Evolutionary conservation across 2,113 vertebrate species (phyloP), one percentile per base, ranked within the genome.

Genomic region (Progne subis): DNA sequence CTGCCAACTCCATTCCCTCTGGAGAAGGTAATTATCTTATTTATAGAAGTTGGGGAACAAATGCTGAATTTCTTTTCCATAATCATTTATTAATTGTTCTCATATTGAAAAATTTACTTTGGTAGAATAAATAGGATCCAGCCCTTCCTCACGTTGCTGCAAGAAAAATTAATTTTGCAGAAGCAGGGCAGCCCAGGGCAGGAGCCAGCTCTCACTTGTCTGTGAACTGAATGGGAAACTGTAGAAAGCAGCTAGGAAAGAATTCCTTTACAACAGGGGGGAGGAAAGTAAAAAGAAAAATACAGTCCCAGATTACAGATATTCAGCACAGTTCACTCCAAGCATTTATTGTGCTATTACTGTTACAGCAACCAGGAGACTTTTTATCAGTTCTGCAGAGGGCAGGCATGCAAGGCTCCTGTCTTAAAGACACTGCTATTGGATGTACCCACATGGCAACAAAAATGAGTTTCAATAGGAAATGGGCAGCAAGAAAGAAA

Each of bases 1-100:
- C 71, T 85, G 96, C 83, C 96, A 97, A 44, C 28, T 70, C 81
- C 0, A 0, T 39, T 91, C 94, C 74, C 92, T 26, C 83, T 37
- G 63, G 86, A 85, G 50, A 37, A 82, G 57, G 81, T 56, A 88
- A 96, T 96, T 94, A 94, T 69, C 86, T 85, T 87, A 85, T 80
- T 95, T 72, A 67, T 18, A 91, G 55, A n/a, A 50, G 44, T 28
- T 69, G 70, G 32, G 74, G 81, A 87, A 68, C 34, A 79, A 94
- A 89, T 18, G 34, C 55, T 29, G 59, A 43, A 79, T 55, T 92
- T 92, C 70, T 94, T 84, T 44, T 52, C 70, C 39, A 28, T 89
- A 94, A 91, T 94, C 3, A 84, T 77, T 82, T 87, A 90, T 94
- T 96, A 96, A 94, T 94, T 79, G 89, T 26, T 92, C 74, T 80